Conservation (phyloP, 2,888 invertebrate genomes). For the Erebia ligea region DNA sequence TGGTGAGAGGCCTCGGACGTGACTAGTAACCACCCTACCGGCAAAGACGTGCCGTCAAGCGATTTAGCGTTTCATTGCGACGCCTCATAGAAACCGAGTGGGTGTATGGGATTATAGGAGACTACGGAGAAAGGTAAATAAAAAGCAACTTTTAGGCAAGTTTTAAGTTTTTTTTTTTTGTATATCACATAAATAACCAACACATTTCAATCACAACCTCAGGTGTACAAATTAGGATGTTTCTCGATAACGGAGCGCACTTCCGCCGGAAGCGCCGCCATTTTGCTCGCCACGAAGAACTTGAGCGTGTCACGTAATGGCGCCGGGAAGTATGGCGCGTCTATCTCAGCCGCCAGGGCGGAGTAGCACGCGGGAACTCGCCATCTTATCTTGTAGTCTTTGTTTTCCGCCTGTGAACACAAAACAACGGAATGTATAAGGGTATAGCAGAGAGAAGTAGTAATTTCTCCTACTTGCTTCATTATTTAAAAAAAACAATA, state of each 20-base stretch:
- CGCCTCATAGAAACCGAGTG: no score
- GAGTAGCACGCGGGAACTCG: conserved; percentile 84
- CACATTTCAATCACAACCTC: conserved; percentile 10
- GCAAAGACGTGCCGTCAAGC: no score
- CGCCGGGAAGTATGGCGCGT: conserved; percentile 56
- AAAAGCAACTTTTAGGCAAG: neutral
- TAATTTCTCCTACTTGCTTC: no score
- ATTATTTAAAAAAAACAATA: no score
- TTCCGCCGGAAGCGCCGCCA: conserved; percentile 47
- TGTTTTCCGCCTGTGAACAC: conserved; percentile 86
- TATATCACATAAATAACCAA: neutral
- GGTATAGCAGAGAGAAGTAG: no score
- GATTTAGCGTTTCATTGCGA: no score
- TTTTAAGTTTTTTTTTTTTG: neutral
- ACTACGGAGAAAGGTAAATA: no score
- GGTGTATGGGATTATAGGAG: no score
- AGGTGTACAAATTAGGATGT: conserved; percentile 45
- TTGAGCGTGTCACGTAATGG: conserved; percentile 63
- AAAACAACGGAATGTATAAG: neutral
- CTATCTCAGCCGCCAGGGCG: conserved; percentile 66
- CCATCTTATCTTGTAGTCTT: conserved; percentile 84
- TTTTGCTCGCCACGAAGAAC: conserved; percentile 62
- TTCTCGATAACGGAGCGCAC: conserved; percentile 43
- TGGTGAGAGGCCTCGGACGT: no score
- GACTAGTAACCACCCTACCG: no score